These are phyloP conservation scores for Butastur rufipennis DNA, from an alignment of 2,113 vertebrate species.

Conservation along the genomic window DNA sequence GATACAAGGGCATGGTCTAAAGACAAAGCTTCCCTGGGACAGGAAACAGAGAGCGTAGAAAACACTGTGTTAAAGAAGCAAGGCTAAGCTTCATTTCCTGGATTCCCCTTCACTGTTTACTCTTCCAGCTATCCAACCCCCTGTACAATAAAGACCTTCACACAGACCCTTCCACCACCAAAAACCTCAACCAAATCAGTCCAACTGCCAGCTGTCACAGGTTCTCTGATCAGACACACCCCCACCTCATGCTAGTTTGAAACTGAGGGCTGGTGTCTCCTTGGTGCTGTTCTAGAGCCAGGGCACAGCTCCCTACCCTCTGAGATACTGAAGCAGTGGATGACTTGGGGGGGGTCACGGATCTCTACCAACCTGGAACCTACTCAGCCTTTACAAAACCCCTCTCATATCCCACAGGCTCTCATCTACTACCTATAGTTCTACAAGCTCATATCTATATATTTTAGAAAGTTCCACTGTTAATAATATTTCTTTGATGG, in stretches of 20 bases:
- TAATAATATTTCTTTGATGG: not conserved
- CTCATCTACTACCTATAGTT: not conserved
- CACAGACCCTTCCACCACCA: not conserved
- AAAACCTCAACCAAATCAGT: not conserved
- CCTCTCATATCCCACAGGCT: not conserved
- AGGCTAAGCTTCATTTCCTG: not conserved
- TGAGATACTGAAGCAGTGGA: not conserved
- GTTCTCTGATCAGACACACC: not conserved
- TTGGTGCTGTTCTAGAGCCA: not conserved
- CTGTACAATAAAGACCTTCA: not conserved
- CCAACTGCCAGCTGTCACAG: accelerated
- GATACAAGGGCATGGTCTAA: not conserved
- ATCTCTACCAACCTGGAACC: not conserved
- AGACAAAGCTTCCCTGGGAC: not conserved
- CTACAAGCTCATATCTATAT: no score
- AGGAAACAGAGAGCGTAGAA: not conserved
- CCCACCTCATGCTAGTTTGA: not conserved
- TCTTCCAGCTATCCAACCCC: not conserved
- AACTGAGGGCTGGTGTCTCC: not conserved
- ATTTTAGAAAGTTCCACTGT: not conserved
- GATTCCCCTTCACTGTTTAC: not conserved
- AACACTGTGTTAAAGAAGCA: accelerated
- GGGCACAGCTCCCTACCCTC: accelerated
- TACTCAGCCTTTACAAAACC: not conserved
- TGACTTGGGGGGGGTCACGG: accelerated